A percentile compares a stretch with the other conserved stretches of the same genome.
phyloP scores from a whole-genome alignment of 2,888 invertebrate species.

The Heterodera filipjevi region DNA sequence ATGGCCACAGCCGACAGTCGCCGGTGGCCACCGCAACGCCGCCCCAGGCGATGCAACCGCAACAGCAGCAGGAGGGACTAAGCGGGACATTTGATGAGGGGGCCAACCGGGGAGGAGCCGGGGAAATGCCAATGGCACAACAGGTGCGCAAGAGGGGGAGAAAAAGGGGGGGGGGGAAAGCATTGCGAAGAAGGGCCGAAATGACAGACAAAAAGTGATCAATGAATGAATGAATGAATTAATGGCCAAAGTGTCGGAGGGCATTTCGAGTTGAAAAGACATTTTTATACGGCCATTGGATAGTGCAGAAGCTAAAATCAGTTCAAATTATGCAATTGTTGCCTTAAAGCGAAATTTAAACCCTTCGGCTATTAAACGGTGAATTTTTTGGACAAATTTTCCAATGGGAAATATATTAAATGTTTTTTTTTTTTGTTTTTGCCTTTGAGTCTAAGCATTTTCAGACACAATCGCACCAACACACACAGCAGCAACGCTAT shows the following conservation, averaged over 20 bases:
- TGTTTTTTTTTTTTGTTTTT: too few species aligned
- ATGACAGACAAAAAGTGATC: neutral
- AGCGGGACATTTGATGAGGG: neutral
- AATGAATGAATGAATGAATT: neutral
- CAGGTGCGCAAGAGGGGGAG: neutral
- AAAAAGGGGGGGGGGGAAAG: neutral
- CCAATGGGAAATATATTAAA: too few species aligned
- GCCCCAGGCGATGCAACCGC: conserved; percentile 7
- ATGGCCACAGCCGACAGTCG: conserved; percentile 7
- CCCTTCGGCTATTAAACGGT: neutral
- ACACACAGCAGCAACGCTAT: neutral
- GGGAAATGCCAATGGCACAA: neutral
- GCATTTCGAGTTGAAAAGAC: too few species aligned
- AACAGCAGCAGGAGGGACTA: neutral
- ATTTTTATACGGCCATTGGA: too few species aligned
- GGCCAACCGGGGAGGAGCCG: neutral
- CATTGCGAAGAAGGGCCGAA: too few species aligned
- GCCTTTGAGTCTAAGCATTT: neutral
- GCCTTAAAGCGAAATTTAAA: neutral
- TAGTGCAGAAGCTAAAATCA: too few species aligned
- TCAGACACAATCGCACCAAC: neutral
- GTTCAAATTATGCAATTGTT: neutral
- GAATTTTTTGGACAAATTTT: too few species aligned
- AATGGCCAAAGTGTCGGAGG: too few species aligned
- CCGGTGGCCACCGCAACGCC: conserved; percentile 2